A percentile compares a stretch with the other conserved stretches of the same genome.
phyloP scores from a whole-genome alignment of 2,888 invertebrate genomes.

The Lithophane semibrunnea region DNA sequence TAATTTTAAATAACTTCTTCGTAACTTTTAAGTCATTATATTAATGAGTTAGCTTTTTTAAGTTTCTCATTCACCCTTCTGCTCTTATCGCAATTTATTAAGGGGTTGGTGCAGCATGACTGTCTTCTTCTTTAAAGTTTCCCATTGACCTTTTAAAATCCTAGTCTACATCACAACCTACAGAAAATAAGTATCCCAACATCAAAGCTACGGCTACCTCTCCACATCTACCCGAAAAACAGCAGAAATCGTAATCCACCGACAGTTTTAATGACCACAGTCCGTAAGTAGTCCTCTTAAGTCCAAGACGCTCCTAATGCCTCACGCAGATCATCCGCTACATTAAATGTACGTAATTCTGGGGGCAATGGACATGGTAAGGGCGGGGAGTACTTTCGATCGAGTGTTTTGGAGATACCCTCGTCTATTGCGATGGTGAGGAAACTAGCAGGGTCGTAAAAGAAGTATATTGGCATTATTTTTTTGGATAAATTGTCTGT shows the following conservation, averaged over 20 bases:
- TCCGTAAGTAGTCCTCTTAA: slow-evolving; percentile 64
- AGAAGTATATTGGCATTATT: slow-evolving; percentile 3
- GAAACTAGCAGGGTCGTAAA: slow-evolving; percentile 27
- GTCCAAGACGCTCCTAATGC: slow-evolving; percentile 69
- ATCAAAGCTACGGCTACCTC: slow-evolving; percentile 20
- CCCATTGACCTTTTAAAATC: background rate
- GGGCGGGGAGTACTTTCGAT: slow-evolving; percentile 71
- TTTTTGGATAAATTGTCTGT: background rate
- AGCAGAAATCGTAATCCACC: slow-evolving; percentile 53
- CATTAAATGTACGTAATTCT: slow-evolving; percentile 72
- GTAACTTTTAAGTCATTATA: background rate
- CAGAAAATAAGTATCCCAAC: background rate
- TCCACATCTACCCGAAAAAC: slow-evolving; percentile 42
- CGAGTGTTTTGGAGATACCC: slow-evolving; percentile 63
- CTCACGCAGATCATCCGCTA: slow-evolving; percentile 75
- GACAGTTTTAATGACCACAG: slow-evolving; percentile 70
- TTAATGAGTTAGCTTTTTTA: background rate
- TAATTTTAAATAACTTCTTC: background rate
- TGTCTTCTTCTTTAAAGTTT: background rate
- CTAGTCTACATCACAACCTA: background rate
- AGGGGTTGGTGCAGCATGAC: background rate
- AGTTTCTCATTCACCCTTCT: background rate
- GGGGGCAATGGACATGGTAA: slow-evolving; percentile 74
- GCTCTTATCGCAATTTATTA: background rate
- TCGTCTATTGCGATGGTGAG: slow-evolving; percentile 35